These are phyloP conservation scores for Sympetrum striolatum DNA, from an alignment of 2,888 invertebrate genomes.

Conservation along the genomic window DNA sequence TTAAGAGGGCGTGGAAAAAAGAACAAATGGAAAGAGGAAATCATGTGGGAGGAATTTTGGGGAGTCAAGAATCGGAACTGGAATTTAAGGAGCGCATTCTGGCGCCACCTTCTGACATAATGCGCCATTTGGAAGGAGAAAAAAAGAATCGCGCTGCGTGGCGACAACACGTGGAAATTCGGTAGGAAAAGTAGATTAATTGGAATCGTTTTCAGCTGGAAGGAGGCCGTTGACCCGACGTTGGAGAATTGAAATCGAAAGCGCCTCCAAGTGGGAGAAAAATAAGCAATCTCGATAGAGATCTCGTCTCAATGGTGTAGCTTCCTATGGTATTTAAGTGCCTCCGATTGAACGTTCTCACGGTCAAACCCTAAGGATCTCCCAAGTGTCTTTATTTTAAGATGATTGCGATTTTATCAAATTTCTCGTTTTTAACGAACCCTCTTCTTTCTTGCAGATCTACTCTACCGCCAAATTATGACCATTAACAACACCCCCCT, in stretches of 20 bases:
- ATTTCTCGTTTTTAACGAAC: neutral
- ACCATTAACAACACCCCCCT: constrained; percentile 74
- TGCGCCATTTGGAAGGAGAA: neutral
- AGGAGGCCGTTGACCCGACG: neutral
- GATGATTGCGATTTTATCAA: neutral
- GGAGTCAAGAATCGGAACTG: neutral
- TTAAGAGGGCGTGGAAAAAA: neutral
- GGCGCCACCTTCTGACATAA: neutral
- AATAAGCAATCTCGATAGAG: neutral
- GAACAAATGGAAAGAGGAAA: neutral
- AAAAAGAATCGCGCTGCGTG: neutral
- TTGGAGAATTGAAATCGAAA: neutral
- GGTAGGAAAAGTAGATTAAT: neutral
- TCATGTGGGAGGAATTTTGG: neutral
- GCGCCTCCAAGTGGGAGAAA: neutral
- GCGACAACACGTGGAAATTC: neutral
- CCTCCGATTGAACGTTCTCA: neutral
- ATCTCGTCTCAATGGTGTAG: neutral
- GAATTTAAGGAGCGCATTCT: neutral
- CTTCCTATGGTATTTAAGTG: neutral
- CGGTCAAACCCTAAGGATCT: neutral
- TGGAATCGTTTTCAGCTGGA: neutral
- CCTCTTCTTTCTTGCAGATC: constrained; percentile 66
- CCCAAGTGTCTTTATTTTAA: neutral
- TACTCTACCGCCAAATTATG: constrained; percentile 77